Evolutionary conservation across 64 coral and sea anemone genomes (phyloP), one percentile per base, ranked within the genome.

Genomic region (Astreopora myriophthalma): DNA sequence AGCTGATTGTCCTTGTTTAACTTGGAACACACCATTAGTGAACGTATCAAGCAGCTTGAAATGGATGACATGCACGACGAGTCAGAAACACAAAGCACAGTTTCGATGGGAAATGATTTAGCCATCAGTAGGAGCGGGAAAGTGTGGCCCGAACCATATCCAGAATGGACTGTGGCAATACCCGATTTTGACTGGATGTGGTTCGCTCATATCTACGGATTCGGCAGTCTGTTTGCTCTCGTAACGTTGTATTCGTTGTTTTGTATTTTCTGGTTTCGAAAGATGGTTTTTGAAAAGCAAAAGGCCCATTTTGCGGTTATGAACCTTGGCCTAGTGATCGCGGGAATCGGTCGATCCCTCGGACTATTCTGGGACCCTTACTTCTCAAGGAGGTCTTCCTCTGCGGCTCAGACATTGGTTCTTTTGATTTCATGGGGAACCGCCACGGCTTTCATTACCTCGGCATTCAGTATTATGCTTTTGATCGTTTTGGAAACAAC

Each of bases 401-500:
- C 60, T 14, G 20, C 87, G 6, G 19, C 66, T 22, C n/a, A 88
- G 22, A 73, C 24, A 22, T 37, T 30, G 12, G 33, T 37, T 10
- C 49, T 88, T 52, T 65, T 83, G 33, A 83, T 58, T 83, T 83
- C 29, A 37, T 83, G 79, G 79, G 94, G 94, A 0, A 61, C 89
- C 23, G 94, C 85, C 5, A 88, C 84, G 19, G 91, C 91, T 24
- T 90, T 91, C 40, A 68, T 89, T 14, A 93, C 91, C 9, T 93
- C 94, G 3, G 86, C 94, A 17, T 75, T 93, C 60, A 89, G 90
- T 52, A 89, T 96, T 2, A 69, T 96, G 61, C 71, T 96, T 10
- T 27, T 96, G 23, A 93, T 96, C 48, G 44, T 96, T 48, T 79
- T 96, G 28, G 90, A 93, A 74, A 96, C 90, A 22, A 96, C 94